These are phyloP conservation scores for Bombus affinis DNA, from an alignment of 1,140 invertebrate species.

Conservation along the genomic window DNA sequence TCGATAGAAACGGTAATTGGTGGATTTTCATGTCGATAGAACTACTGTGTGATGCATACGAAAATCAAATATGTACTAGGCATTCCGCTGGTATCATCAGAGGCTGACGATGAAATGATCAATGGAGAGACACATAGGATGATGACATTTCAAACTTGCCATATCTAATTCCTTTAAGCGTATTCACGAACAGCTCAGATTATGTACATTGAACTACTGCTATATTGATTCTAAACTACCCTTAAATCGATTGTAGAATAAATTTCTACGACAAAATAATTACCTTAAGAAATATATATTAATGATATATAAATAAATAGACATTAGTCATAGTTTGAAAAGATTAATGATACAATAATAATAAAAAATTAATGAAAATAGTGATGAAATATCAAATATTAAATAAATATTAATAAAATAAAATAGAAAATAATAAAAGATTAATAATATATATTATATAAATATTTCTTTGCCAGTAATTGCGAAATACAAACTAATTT, in stretches of 20 bases:
- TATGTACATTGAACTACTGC: background rate
- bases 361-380: background rate
- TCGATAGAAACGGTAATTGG: conserved; percentile 57
- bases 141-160: conserved; percentile 24
- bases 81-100: background rate
- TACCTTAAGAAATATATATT: background rate
- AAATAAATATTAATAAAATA: too few relatives aligned
- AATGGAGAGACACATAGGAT: background rate
- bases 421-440: too few relatives aligned
- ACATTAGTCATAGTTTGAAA: background rate
- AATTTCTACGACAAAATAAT: background rate
- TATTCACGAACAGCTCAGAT: background rate
- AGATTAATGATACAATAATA: too few relatives aligned
- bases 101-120: background rate
- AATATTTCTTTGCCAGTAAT: too few relatives aligned
- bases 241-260: background rate
- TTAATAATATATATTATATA: too few relatives aligned
- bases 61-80: conserved; percentile 31
- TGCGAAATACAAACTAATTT: too few relatives aligned
- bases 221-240: background rate
- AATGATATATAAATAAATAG: too few relatives aligned
- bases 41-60: background rate
- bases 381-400: too few relatives aligned
- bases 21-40: conserved; percentile 48
- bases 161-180: background rate